phyloP scores from a whole-genome alignment of 2,797 vertebrate genomes.

The Echiichthys vipera region DNA sequence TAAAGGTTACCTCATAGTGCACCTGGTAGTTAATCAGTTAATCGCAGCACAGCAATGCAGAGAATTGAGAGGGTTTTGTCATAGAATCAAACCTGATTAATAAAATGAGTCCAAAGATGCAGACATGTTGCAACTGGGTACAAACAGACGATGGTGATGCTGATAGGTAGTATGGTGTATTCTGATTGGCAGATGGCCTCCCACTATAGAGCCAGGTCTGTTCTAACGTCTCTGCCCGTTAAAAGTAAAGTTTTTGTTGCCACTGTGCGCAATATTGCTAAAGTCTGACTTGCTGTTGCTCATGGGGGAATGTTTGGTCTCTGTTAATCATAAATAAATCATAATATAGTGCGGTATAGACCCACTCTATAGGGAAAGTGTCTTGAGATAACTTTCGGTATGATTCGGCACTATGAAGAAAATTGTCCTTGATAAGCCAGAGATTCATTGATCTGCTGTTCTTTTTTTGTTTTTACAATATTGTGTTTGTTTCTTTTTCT shows the following conservation, averaged over 20 bases:
- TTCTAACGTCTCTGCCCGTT: too few relatives aligned
- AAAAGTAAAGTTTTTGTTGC: too few relatives aligned
- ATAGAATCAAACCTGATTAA: not conserved
- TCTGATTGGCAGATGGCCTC: not conserved
- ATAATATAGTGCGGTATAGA: too few relatives aligned
- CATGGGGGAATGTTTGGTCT: too few relatives aligned
- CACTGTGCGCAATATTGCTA: too few relatives aligned
- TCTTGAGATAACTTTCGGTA: too few relatives aligned
- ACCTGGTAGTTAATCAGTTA: constrained; percentile 53
- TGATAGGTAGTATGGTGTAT: not conserved
- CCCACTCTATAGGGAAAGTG: too few relatives aligned
- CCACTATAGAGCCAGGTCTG: too few relatives aligned
- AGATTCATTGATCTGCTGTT: not conserved
- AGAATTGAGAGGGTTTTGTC: constrained; percentile 1
- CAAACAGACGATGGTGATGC: not conserved
- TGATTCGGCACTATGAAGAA: too few relatives aligned
- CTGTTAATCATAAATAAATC: too few relatives aligned
- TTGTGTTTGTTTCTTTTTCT: constrained; percentile 29
- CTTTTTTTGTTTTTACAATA: constrained; percentile 19
- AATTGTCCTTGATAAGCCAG: not conserved
- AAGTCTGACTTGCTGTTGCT: too few relatives aligned
- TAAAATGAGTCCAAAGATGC: constrained; percentile 1
- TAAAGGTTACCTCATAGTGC: constrained; percentile 86
- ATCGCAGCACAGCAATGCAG: constrained; percentile 45
- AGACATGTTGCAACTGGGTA: not conserved